Base-by-base conservation (phyloP, 2,797 vertebrate genomes). In the Lerista edwardsae region DNA sequence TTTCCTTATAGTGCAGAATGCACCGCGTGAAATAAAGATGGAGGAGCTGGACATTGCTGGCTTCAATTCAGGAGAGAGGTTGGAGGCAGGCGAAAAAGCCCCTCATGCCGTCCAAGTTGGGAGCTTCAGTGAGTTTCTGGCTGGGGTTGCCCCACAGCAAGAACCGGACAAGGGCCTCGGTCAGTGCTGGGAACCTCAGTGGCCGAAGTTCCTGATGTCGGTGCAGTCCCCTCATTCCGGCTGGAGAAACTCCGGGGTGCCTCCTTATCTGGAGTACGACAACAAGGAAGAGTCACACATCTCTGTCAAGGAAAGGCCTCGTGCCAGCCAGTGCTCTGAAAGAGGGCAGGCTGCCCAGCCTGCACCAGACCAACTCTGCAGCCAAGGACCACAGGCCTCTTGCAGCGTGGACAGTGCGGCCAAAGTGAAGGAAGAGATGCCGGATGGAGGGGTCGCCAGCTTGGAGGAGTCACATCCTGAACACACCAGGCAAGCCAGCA, bases 391-490 rank as follows among this genome's bases (percentile, higher is more conserved):
- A 6, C 62, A 34, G 65, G 7, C 5, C 19, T 15, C 12, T n/a
- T 69, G 31, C 65, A 36, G 55, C 25, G 2, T 31, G 76, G 61
- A 78, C 39, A 21, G 39, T 8, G 25, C 25, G 17, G 47, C 6
- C 14, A 34, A 36, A 36, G 25, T 80, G 29, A 36, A 69, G 31
- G 65, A 39, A 69, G 47, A 57, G 51, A 55, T 1, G 14, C 6
- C 65, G 23, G 39, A 17, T 12, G 3, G 39, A 31, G 29, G 62
- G 3, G 1, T 23, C 31, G 23, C 6, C 29, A 12, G 10, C 19
- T 6, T 6, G n/a, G 6, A 29, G n/a, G 6, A 29, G 1, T 6
- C 7, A 1, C 47, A 12, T 44, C 1, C 9, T 44, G 1, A 15
- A 21, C 8, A 17, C 6, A 51, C 21, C 3, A 6, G 67, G 31